Percentiles rank a stretch among this genome's conserved stretches.
Evolutionary conservation across 2,797 vertebrate genomes (phyloP).

Genomic region (Pantherophis vulpinus): DNA sequence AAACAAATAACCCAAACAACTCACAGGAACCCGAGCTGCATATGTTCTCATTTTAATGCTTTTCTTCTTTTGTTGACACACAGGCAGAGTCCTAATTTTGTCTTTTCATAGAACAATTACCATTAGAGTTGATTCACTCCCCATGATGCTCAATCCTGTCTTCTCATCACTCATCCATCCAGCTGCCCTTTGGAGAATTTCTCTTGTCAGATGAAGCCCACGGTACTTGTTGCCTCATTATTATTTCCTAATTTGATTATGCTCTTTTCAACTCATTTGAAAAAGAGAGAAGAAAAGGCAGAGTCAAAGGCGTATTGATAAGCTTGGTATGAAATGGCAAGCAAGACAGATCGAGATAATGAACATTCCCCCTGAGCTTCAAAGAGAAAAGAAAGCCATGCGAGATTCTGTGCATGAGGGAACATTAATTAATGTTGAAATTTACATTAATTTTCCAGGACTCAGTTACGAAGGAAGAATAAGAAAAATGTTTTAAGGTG

Average conservation of each 20-base stretch:
- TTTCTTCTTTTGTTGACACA: constrained; percentile 25
- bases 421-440: constrained; percentile 21
- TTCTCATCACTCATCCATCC: constrained; percentile 37
- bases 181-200: constrained; percentile 48
- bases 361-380: constrained; percentile 12
- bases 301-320: constrained; percentile 31
- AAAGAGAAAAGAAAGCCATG: constrained; percentile 2
- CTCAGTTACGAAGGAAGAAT: not conserved
- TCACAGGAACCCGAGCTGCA: constrained; percentile 38
- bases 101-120: constrained; percentile 42
- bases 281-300: constrained; percentile 31
- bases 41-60: constrained; percentile 47
- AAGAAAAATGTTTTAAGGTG: not conserved
- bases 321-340: constrained; percentile 34
- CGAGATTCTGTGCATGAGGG: constrained; percentile 25
- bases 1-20: not conserved
- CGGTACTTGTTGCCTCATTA: constrained; percentile 20
- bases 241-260: constrained; percentile 48
- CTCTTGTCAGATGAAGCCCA: constrained; percentile 27
- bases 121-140: constrained; percentile 44
- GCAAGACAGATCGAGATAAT: constrained; percentile 26
- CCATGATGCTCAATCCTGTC: constrained; percentile 36
- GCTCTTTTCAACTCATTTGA: constrained; percentile 39
- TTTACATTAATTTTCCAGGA: constrained; percentile 1
- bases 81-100: constrained; percentile 35